Conservation (phyloP, 1,140 invertebrate species). For the Eupristina koningsbergeri region DNA sequence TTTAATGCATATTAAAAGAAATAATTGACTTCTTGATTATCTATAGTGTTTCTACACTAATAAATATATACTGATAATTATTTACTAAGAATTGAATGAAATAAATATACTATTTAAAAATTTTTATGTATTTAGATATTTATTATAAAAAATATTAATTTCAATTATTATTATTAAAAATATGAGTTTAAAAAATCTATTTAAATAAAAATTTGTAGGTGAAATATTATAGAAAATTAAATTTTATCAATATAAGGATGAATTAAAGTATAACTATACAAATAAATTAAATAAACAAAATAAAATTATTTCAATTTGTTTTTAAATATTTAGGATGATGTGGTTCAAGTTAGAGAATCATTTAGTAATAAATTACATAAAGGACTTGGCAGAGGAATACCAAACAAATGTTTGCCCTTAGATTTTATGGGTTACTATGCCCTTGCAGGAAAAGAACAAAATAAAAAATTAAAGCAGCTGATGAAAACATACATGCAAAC, state of each 20-base stretch:
- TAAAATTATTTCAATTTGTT: not conserved
- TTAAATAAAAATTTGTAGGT: not conserved
- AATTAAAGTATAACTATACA: too few relatives aligned
- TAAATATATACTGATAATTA: too few relatives aligned
- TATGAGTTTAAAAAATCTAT: not conserved
- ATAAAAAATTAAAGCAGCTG: slow-evolving; percentile 80
- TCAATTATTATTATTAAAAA: too few relatives aligned
- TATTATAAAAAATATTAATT: too few relatives aligned
- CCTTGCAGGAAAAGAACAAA: slow-evolving; percentile 88
- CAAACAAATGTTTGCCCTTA: slow-evolving; percentile 90
- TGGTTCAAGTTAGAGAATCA: slow-evolving; percentile 90
- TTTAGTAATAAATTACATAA: slow-evolving; percentile 95
- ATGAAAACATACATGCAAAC: slow-evolving; percentile 85
- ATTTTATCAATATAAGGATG: too few relatives aligned
- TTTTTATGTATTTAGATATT: too few relatives aligned
- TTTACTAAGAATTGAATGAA: too few relatives aligned
- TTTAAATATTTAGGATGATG: slow-evolving; percentile 80
- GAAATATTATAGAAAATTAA: too few relatives aligned
- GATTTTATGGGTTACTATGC: slow-evolving; percentile 98
- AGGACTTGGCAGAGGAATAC: slow-evolving; percentile 85
- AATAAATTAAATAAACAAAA: not conserved
- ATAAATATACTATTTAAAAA: too few relatives aligned
- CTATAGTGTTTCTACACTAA: too few relatives aligned
- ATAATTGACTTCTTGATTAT: too few relatives aligned
- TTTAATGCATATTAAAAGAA: too few relatives aligned